phyloP scores from a whole-genome alignment of 2,888 invertebrate species.

The Ferrisia virgata region DNA sequence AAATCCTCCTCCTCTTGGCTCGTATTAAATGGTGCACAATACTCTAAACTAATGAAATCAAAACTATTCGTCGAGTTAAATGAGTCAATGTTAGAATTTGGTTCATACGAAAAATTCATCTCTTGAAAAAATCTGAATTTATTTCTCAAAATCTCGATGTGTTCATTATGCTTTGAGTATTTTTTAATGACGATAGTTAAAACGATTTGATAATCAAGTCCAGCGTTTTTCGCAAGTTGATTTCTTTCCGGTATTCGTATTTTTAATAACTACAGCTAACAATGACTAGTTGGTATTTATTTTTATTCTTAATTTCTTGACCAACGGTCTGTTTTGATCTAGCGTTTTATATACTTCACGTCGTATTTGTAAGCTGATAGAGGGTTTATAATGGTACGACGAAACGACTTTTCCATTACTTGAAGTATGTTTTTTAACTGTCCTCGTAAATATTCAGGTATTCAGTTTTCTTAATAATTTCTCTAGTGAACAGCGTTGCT shows the following conservation, averaged over 20 bases:
- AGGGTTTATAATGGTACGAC: neutral
- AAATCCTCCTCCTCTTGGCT: conserved; percentile 13
- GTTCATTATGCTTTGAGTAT: neutral
- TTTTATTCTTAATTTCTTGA: no score
- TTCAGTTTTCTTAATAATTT: neutral
- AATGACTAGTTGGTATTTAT: neutral
- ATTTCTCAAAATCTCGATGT: neutral
- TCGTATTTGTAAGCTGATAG: neutral
- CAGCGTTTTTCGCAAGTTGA: neutral
- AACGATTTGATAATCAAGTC: no score
- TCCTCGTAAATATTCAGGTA: neutral
- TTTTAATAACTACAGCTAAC: neutral
- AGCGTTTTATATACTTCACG: conserved; percentile 2
- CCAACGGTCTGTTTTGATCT: neutral
- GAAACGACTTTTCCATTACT: conserved; percentile 13
- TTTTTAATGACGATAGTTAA: neutral
- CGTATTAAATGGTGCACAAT: neutral
- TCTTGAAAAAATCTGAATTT: neutral
- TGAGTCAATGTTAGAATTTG: neutral
- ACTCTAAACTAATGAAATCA: neutral
- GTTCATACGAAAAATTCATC: conserved; percentile 11
- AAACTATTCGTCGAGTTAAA: neutral
- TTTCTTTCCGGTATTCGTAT: neutral
- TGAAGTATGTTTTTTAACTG: neutral
- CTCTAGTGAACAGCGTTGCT: neutral